Conservation (phyloP, 2,888 invertebrate genomes). For the Leptopilina syphax region DNA sequence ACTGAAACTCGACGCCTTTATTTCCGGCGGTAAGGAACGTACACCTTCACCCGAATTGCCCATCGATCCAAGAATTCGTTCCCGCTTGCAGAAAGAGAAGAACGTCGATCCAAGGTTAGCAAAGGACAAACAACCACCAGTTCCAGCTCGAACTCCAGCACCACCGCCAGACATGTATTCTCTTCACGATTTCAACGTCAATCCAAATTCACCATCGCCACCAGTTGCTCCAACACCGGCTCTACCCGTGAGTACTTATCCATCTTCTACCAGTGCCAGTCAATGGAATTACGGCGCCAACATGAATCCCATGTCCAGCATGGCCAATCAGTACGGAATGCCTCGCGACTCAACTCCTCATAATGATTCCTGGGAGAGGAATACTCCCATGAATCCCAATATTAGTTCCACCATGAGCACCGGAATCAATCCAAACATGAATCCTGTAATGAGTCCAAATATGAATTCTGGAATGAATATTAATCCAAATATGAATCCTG, state of each 20-base stretch:
- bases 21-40: constrained; percentile 14
- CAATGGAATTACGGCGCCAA: constrained; percentile 23
- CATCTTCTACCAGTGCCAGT: neutral
- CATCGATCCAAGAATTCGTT: constrained; percentile 20
- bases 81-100: constrained; percentile 26
- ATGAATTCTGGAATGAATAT: neutral
- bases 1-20: constrained; percentile 37
- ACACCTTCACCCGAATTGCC: constrained; percentile 11
- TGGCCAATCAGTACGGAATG: constrained; percentile 28
- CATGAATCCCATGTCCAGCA: neutral
- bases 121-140: neutral
- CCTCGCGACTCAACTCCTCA: constrained; percentile 9
- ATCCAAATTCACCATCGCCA: neutral
- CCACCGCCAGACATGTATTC: constrained; percentile 3
- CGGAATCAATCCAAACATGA: neutral
- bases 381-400: neutral
- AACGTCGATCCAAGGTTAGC: constrained; percentile 24
- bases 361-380: constrained; percentile 23
- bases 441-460: neutral
- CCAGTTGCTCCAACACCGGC: neutral
- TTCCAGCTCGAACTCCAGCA: constrained; percentile 8
- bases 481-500: constrained; percentile 27
- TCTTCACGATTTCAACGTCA: constrained; percentile 27
- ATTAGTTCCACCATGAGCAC: neutral
- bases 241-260: neutral